Conservation (phyloP, 2,888 invertebrate species). For the Noctua janthina region DNA sequence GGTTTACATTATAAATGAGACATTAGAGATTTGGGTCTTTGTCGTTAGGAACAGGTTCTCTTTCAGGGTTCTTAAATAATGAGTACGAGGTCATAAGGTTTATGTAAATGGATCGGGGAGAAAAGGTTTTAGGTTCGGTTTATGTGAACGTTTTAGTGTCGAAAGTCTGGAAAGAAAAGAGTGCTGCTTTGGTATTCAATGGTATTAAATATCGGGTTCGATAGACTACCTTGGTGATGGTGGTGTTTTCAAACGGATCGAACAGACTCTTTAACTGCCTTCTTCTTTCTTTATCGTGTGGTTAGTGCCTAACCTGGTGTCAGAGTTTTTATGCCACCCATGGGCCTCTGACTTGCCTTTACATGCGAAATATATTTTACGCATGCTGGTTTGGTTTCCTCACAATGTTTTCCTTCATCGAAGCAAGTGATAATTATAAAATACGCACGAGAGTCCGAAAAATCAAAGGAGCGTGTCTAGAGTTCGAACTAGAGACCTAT, state of each 20-base stretch:
- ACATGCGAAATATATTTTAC: too few species aligned
- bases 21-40: slow-evolving; percentile 54
- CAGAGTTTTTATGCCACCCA: too few species aligned
- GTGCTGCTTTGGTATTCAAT: not conserved
- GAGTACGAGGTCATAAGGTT: slow-evolving; percentile 49
- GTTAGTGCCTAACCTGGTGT: too few species aligned
- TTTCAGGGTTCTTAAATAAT: slow-evolving; percentile 58
- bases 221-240: not conserved
- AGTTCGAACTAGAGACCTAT: too few species aligned
- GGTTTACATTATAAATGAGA: slow-evolving; percentile 64
- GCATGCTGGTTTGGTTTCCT: too few species aligned
- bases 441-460: too few species aligned
- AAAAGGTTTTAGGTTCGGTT: slow-evolving; percentile 13
- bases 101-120: slow-evolving; percentile 42
- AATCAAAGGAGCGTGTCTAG: too few species aligned
- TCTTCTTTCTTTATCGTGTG: too few species aligned
- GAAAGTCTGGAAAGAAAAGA: not conserved
- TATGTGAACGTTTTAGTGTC: not conserved
- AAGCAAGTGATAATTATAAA: too few species aligned
- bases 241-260: not conserved
- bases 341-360: too few species aligned
- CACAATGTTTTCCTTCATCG: too few species aligned
- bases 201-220: not conserved
- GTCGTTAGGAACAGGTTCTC: slow-evolving; percentile 52
- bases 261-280: too few species aligned